Conservation (phyloP, 2,113 vertebrate genomes). For the Neolamprologus caudopunctatus region DNA sequence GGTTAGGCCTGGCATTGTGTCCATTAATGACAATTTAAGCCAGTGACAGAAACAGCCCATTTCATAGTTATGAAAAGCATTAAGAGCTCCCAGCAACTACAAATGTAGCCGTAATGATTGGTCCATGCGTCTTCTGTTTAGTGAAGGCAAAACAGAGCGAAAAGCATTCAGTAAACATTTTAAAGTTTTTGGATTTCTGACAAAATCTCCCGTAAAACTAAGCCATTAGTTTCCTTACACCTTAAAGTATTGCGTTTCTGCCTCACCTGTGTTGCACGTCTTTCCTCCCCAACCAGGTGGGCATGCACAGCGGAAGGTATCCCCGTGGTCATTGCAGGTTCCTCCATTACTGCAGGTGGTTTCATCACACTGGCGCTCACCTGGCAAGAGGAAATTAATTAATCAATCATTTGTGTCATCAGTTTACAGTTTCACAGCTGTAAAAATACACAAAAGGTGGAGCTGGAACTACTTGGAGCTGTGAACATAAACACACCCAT, state of each 20-base stretch:
- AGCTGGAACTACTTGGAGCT: not conserved
- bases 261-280: constrained; percentile 84
- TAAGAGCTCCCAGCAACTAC: not conserved
- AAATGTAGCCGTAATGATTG: not conserved
- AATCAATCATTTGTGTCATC: fast-evolving
- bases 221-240: not conserved
- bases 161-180: not conserved
- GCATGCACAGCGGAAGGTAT: constrained; percentile 87
- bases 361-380: constrained; percentile 87
- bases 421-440: not conserved
- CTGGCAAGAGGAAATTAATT: constrained; percentile 46
- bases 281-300: constrained; percentile 85
- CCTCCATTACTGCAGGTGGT: constrained; percentile 93
- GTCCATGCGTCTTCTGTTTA: not conserved
- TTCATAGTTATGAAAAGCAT: not conserved
- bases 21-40: not conserved
- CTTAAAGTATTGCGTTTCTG: fast-evolving
- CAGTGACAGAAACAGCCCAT: not conserved
- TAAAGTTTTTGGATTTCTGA: not conserved
- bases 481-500: not conserved
- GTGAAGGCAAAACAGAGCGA: not conserved
- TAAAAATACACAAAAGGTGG: not conserved
- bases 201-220: not conserved
- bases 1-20: not conserved
- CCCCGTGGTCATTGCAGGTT: constrained; percentile 87